A percentile compares a stretch with the other conserved stretches of the same genome.
These are phyloP conservation scores for Paramisgurnus dabryanus DNA, from an alignment of 2,113 vertebrate species.

Conservation along the genomic window DNA sequence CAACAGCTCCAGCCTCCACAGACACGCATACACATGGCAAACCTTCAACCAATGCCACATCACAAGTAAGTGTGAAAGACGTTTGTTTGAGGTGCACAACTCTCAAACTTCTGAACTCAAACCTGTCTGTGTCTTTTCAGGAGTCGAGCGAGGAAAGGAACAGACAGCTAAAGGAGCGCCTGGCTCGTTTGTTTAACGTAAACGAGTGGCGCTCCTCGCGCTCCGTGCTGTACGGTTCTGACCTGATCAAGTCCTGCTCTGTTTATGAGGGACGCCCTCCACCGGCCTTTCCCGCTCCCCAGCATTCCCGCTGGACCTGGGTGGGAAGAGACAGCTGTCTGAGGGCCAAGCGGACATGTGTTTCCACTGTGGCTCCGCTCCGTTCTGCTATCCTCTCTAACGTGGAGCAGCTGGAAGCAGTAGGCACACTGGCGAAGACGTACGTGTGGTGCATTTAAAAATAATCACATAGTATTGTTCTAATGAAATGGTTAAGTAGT, in stretches of 20 bases:
- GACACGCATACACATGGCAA: conserved; percentile 54
- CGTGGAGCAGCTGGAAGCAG: conserved; percentile 65
- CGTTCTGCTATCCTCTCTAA: conserved; percentile 70
- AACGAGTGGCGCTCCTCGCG: conserved; percentile 87
- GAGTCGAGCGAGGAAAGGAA: conserved; percentile 85
- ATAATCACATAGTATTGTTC: background rate
- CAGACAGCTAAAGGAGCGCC: conserved; percentile 82
- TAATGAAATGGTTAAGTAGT: background rate
- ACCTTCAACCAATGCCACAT: conserved; percentile 43
- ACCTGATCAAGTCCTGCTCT: conserved; percentile 80
- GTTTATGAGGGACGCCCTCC: conserved; percentile 52
- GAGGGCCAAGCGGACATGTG: conserved; percentile 64
- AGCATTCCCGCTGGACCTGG: conserved; percentile 74
- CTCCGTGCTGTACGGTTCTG: conserved; percentile 84
- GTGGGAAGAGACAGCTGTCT: conserved; percentile 77
- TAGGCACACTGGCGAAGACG: conserved; percentile 73
- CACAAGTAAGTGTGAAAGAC: conserved; percentile 62
- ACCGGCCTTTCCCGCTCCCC: background rate
- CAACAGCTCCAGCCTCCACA: conserved; percentile 45
- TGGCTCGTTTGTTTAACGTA: conserved; percentile 80
- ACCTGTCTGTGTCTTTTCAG: conserved; percentile 63
- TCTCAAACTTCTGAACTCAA: background rate
- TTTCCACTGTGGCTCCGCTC: conserved; percentile 67
- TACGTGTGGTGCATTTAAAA: conserved; percentile 41
- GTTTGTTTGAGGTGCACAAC: background rate